These are phyloP conservation scores for Galerucella calmariensis DNA, from an alignment of 2,888 invertebrate genomes.

Conservation along the genomic window DNA sequence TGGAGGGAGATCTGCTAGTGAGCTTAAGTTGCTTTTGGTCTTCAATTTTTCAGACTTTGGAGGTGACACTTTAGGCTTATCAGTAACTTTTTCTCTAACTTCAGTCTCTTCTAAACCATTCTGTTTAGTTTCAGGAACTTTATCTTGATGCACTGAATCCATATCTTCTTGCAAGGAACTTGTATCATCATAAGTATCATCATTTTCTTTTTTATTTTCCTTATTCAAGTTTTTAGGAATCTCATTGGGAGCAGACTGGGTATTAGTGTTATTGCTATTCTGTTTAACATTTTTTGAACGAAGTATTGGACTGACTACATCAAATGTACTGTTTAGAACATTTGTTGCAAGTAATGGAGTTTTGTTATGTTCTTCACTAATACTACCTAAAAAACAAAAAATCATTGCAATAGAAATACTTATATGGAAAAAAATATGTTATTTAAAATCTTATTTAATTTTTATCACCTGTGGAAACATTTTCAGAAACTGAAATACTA, in stretches of 20 bases:
- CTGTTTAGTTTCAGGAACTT: constrained; percentile 33
- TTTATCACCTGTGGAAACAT: constrained; percentile 16
- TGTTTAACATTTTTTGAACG: constrained; percentile 20
- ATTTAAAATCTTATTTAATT: background rate
- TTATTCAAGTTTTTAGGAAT: constrained; percentile 24
- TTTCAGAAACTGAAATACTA: constrained; percentile 20
- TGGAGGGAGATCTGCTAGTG: constrained; percentile 59
- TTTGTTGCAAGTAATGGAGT: constrained; percentile 26
- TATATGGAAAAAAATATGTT: background rate
- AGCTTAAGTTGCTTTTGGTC: constrained; percentile 55
- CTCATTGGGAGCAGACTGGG: constrained; percentile 21
- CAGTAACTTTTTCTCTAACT: constrained; percentile 30
- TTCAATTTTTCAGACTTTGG: constrained; percentile 57
- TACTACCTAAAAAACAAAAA: constrained; percentile 13
- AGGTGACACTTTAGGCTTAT: constrained; percentile 53
- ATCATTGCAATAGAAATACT: background rate
- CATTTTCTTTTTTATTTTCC: constrained; percentile 40
- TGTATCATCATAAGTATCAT: constrained; percentile 57
- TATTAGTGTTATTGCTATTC: constrained; percentile 24
- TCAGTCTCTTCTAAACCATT: constrained; percentile 36
- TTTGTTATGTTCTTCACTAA: constrained; percentile 22
- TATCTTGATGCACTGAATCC: constrained; percentile 30
- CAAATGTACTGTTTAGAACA: constrained; percentile 49
- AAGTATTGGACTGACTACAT: constrained; percentile 46
- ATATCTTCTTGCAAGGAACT: constrained; percentile 57